These are phyloP conservation scores for Drosophila guanche DNA, from an alignment of 1,140 invertebrate genomes.

Conservation along the genomic window DNA sequence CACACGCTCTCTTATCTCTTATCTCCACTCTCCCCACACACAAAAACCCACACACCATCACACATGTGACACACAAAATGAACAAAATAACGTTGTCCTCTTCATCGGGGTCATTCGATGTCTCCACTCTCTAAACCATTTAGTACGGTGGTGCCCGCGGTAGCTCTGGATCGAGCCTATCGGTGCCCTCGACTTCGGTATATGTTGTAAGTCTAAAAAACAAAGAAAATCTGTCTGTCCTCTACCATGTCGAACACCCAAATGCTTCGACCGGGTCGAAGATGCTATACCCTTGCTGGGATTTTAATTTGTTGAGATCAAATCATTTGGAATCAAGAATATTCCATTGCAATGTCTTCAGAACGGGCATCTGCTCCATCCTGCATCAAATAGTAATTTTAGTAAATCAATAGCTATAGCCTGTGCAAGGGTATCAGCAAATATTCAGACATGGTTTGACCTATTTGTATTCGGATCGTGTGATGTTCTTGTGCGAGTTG, in stretches of 20 bases:
- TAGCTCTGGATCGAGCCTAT: slow-evolving; percentile 89
- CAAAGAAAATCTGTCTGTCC: slow-evolving; percentile 36
- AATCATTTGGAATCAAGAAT: too few relatives aligned
- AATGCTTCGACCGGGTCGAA: slow-evolving; percentile 33
- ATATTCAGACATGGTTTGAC: slow-evolving; percentile 21
- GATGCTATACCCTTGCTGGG: slow-evolving; percentile 26
- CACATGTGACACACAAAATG: slow-evolving; percentile 10
- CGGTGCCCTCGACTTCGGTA: slow-evolving; percentile 88
- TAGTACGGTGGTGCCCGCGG: slow-evolving; percentile 84
- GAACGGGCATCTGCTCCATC: too few relatives aligned
- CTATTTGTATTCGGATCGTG: slow-evolving; percentile 17
- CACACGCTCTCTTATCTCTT: slow-evolving; percentile 75
- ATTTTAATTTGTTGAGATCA: not conserved
- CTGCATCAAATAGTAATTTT: not conserved
- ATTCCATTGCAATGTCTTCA: not conserved
- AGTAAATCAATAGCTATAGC: not conserved
- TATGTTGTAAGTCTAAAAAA: slow-evolving; percentile 86
- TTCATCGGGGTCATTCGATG: slow-evolving; percentile 25
- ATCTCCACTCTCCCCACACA: slow-evolving; percentile 57
- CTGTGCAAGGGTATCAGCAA: slow-evolving; percentile 16
- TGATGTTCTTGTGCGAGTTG: slow-evolving; percentile 38
- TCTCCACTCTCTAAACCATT: slow-evolving; percentile 15
- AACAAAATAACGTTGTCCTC: slow-evolving; percentile 15
- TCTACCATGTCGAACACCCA: slow-evolving; percentile 3
- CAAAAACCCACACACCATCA: slow-evolving; percentile 20